These are phyloP conservation scores for Morinoia aosen DNA, from an alignment of 2,888 invertebrate species.

Conservation along the genomic window DNA sequence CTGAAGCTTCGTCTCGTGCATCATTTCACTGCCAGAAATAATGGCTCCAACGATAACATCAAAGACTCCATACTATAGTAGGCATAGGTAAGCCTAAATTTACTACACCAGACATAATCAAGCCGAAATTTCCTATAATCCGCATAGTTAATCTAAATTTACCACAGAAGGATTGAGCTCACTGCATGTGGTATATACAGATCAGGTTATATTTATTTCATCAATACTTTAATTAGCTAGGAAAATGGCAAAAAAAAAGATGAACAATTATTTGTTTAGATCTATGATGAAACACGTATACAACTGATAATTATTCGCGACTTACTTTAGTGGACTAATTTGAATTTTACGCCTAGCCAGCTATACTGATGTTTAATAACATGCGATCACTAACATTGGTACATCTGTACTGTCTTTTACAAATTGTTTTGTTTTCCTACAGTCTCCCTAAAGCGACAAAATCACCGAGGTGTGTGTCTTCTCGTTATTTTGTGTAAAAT, in stretches of 20 bases:
- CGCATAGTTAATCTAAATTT: not conserved
- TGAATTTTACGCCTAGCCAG: not conserved
- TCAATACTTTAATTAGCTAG: not conserved
- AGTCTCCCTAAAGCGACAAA: slow-evolving; percentile 26
- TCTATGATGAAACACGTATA: not conserved
- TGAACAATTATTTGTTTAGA: not conserved
- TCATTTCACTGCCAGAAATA: not conserved
- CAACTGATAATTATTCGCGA: no score
- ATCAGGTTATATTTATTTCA: not conserved
- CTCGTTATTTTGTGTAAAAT: not conserved
- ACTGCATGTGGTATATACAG: not conserved
- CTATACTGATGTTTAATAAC: not conserved
- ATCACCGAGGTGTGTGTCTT: slow-evolving; percentile 20
- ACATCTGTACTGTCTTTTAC: not conserved
- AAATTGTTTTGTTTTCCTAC: not conserved
- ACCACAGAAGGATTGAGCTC: not conserved
- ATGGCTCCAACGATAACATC: slow-evolving; percentile 12
- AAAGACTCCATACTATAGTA: slow-evolving; percentile 20
- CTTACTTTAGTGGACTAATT: not conserved
- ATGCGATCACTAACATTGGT: not conserved
- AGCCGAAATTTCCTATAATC: not conserved
- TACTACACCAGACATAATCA: not conserved
- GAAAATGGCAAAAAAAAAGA: not conserved
- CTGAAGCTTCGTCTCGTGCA: not conserved
- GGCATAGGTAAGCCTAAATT: slow-evolving; percentile 18